Base-by-base conservation (phyloP, 2,113 vertebrate genomes). In the Hystrix cristata region DNA sequence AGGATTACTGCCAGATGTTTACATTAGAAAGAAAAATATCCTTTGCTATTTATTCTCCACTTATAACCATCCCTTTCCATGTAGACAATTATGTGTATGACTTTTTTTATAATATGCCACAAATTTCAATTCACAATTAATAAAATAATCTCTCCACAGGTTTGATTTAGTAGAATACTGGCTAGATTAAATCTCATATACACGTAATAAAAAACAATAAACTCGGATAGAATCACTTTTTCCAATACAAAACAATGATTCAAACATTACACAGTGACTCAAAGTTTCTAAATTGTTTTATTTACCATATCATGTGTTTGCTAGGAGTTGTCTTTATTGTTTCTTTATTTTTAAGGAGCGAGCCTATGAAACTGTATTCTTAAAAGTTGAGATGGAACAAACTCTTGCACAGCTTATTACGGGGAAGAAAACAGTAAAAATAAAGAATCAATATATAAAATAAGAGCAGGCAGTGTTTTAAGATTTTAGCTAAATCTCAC, bases 1-100 rank as follows among this genome's bases (percentile, higher is more conserved):
- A 98, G 99, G 98, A 99, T 99, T 99, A 98, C 98, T 99, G 99
- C 99, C 99, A 99, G 99, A 99, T 99, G 99, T 99, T 99, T 99
- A 99, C 98, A 99, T 98, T 98, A 98, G 98, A 98, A 99, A 99
- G 99, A 99, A 99, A 99, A 99, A 99, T 99, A 99, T 99, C 98
- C 98, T 98, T 98, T 99, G 98, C 98, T 98, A 97, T 99, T 99
- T 98, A 97, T 98, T 99, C 98, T 99, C 98, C 96, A 98, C 98
- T 99, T 98, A 98, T 97, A 99, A 98, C 92, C 94, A 98, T 96
- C 57, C 64, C 34, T 74, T 98, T 98, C 97, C 97, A 92, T 94
- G 92, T 96, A 97, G 93, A 97, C 96, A 98, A 98, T 98, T 98
- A 98, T 78, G 83, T 62, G 76, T 91, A 98, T 80, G 97, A 84